Base-by-base conservation (phyloP, 2,888 invertebrate genomes). In the Hofmannophila pseudospretella region DNA sequence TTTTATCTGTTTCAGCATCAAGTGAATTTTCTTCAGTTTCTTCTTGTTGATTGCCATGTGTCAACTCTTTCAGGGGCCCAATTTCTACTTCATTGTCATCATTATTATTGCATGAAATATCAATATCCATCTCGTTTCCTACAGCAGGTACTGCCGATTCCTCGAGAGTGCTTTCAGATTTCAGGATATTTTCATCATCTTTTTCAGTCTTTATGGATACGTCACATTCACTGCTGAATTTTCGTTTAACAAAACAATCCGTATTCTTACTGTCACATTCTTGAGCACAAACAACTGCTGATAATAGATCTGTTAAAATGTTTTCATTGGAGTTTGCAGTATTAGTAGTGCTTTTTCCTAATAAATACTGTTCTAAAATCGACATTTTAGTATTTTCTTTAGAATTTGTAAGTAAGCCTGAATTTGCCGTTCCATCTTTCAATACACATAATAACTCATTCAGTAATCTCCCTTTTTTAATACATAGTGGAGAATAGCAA, bases 401-500 rank as follows among this genome's bases (percentile, higher is more conserved):
- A 31, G 64, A 58, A 60, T 70, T 75, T n/a, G 67, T 60, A 8
- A 84, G 46, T 46, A 86, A 67, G 42, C 56, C 66, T 2, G 89
- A 78, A 47, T 88, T 88, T 27, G 85, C 55, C 13, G 61, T 65
- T 38, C 91, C 93, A 2, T 91, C 91, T 91, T 65, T 92, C 76
- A 61, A 91, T 59, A 51, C 91, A 58, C 39, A 88, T 54, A 51
- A 92, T 32, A 95, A 71, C 56, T 94, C 92, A 49, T 90, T 90
- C 32, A 94, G 89, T 3, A 95, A 82, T 50, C 89, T 89, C 3
- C 89, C 90, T 63, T 93, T 92, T 62, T 92, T 92, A 35, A 94
- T 82, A 64, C 96, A 96, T 31, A 93, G 71, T 0, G 96, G 94
- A 0, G 96, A 96, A 66, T 94, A 96, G 58, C 96, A 96, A 32